Evolutionary conservation across 1,140 invertebrate species (phyloP).

Genomic region (Eueides isabella): DNA sequence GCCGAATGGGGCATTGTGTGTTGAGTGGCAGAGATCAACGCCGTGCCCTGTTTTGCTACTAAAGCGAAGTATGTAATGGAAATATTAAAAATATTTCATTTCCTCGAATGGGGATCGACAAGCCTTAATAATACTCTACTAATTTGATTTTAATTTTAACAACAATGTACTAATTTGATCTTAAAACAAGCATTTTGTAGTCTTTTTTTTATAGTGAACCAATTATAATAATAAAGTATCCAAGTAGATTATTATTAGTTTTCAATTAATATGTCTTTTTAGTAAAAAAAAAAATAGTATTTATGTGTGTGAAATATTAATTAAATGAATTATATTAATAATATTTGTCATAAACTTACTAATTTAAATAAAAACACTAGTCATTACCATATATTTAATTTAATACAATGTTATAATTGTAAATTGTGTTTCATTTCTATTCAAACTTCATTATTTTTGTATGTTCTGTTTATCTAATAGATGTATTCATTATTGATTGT

Average conservation of each 20-base stretch:
- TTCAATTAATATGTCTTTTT: background rate
- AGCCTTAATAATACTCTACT: no score
- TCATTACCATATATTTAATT: background rate
- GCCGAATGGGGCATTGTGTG: no score
- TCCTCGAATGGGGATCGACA: no score
- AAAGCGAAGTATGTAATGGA: no score
- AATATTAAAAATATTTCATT: no score
- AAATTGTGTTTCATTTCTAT: background rate
- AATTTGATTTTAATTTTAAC: no score
- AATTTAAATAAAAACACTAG: background rate
- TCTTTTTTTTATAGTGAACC: background rate
- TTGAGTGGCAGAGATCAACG: no score
- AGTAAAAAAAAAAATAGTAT: background rate
- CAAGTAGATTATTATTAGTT: background rate
- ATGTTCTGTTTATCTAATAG: background rate
- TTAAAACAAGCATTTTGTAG: background rate
- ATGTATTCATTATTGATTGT: no score
- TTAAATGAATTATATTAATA: no score
- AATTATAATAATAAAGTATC: background rate
- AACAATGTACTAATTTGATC: background rate
- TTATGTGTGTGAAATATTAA: background rate
- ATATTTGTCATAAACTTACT: background rate
- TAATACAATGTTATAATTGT: constrained; percentile 2
- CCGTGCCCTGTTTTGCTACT: no score
- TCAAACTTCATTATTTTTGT: background rate